Conservation (phyloP, 2,797 vertebrate genomes). For the Arnoldichthys spilopterus region DNA sequence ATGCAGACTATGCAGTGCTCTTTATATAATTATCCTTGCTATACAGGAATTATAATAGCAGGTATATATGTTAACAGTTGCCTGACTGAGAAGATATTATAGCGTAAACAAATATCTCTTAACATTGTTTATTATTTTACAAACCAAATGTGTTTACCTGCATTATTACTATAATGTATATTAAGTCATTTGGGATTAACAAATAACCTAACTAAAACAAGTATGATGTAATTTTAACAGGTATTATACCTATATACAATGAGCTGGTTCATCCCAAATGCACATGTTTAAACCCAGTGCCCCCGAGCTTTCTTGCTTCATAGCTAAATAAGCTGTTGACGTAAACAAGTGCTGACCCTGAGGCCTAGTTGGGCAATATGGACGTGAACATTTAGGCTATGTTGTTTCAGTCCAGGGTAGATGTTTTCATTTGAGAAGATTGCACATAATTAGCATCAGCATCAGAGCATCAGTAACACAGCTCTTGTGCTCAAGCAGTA, state of each 20-base stretch:
- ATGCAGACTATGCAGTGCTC: background rate
- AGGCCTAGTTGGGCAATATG: background rate
- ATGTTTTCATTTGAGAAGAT: too few relatives aligned
- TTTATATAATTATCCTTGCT: background rate
- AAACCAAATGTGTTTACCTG: background rate
- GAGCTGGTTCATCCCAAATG: background rate
- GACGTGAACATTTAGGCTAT: background rate
- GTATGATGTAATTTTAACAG: background rate
- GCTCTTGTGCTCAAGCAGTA: too few relatives aligned
- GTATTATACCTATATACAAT: background rate
- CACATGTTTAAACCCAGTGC: background rate
- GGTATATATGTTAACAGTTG: background rate
- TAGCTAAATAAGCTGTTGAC: background rate
- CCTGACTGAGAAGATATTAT: background rate
- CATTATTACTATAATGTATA: background rate
- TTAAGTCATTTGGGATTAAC: background rate
- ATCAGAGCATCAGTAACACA: too few relatives aligned
- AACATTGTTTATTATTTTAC: background rate
- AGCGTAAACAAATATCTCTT: background rate
- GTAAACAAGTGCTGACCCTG: background rate
- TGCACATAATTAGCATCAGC: too few relatives aligned
- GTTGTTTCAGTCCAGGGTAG: background rate
- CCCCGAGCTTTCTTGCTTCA: background rate
- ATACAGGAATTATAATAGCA: background rate
- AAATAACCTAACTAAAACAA: background rate